Evolutionary conservation across 2,113 vertebrate species (phyloP), one percentile per base, ranked within the genome.

Genomic region (Callochromis pleurospilus): DNA sequence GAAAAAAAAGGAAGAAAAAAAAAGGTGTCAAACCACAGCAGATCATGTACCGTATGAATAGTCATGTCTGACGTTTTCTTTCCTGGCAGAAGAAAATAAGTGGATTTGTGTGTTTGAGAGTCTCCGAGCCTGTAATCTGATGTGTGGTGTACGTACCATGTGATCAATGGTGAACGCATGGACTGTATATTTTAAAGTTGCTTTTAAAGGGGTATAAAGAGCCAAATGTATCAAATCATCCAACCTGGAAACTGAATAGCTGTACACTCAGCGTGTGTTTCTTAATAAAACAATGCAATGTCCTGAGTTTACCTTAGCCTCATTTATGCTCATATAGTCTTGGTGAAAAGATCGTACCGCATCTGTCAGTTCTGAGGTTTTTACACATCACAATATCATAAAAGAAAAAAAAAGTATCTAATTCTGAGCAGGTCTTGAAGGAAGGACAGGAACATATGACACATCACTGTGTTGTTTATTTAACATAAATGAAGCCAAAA

Each of bases 211-310:
- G 84, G 1, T 90, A 36, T 81, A 54, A 87, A 80, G 51, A 47
- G 86, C 51, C 83, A 80, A 75, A 85, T 86, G 24, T 89, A 65
- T 91, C 58, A 82, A 87, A 87, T 89, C 38, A 80, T 82, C 82
- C 60, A 79, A 90, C 90, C 82, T 91, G 84, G 82, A 91, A 88
- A 91, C 47, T 84, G 88, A 84, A 86, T 53, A 75, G 14, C 79
- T 84, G 79, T 58, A 12, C 75, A 81, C 54, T 88, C 82, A 49
- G 62, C 24, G 24, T 38, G 70, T 80, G 90, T 93, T 93, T 93
- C 86, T 86, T 38, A 94, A 94, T 93, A 94, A 95, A 95, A 73
- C 75, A 81, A 93, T 89, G 86, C 89, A 90, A 91, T 75, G 56
- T 40, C 36, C 36, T 5, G 40, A 70, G 56, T 47, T 79, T 56